Evolutionary conservation across 2,888 invertebrate species (phyloP).

Genomic region (Helleia helle): DNA sequence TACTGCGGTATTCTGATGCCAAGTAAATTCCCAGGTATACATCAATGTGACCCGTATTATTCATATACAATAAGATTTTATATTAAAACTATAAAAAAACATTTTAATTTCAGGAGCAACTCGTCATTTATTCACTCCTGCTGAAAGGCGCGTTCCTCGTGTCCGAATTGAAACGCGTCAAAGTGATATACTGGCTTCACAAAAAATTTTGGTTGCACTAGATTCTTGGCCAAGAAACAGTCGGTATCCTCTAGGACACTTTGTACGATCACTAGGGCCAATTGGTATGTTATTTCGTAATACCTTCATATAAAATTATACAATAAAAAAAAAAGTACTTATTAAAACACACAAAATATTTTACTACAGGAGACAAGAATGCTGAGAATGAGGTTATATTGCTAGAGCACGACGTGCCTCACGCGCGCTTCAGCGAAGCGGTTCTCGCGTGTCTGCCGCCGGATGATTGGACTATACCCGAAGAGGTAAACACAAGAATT

Average conservation of each 20-base stretch:
- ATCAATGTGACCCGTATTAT: too few species aligned
- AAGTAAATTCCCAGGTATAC: constrained; percentile 79
- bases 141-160: constrained; percentile 94
- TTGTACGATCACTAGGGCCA: constrained; percentile 92
- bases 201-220: constrained; percentile 95
- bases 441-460: constrained; percentile 93
- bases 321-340: too few species aligned
- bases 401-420: constrained; percentile 97
- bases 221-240: constrained; percentile 97
- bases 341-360: background rate
- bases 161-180: constrained; percentile 97
- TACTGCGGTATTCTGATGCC: constrained; percentile 96
- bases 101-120: constrained; percentile 59
- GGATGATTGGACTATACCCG: constrained; percentile 90
- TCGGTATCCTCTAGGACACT: constrained; percentile 95
- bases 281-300: constrained; percentile 57
- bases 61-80: background rate
- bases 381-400: constrained; percentile 98
- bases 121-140: constrained; percentile 93
- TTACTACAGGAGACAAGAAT: constrained; percentile 83
- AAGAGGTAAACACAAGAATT: constrained; percentile 76
- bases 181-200: constrained; percentile 83
- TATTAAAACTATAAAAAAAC: too few species aligned
- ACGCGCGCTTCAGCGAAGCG: constrained; percentile 94
- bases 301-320: too few species aligned